These are phyloP conservation scores for Acarapis woodi DNA, from an alignment of 1,140 invertebrate genomes.

Conservation along the genomic window DNA sequence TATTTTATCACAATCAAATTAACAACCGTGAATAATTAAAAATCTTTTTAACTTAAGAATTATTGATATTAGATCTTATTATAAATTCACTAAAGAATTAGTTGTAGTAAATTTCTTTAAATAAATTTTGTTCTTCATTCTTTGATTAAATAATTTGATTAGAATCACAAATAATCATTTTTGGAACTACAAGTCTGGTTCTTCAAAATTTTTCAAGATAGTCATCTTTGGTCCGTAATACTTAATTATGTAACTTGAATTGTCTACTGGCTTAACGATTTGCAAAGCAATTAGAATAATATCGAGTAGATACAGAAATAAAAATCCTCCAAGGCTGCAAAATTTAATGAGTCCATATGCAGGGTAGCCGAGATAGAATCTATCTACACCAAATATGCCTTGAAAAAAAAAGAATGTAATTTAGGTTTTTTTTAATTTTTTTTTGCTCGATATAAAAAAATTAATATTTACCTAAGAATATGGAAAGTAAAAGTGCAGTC, in stretches of 20 bases:
- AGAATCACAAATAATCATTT: no score
- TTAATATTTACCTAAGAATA: slow-evolving; percentile 58
- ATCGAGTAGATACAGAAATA: slow-evolving; percentile 73
- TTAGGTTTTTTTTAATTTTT: background rate
- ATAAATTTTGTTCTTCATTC: no score
- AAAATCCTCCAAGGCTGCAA: slow-evolving; percentile 81
- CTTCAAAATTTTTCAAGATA: no score
- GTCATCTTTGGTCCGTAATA: slow-evolving; percentile 64
- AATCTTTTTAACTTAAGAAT: no score
- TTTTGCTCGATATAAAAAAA: no score
- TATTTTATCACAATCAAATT: no score
- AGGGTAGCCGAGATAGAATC: slow-evolving; percentile 87
- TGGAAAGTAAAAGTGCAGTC: slow-evolving; percentile 61
- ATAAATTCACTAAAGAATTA: no score
- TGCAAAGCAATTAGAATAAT: slow-evolving; percentile 80
- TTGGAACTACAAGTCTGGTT: no score
- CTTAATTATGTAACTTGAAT: slow-evolving; percentile 75
- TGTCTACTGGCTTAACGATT: slow-evolving; percentile 71
- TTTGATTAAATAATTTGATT: no score
- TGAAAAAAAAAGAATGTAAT: background rate
- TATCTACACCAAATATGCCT: slow-evolving; percentile 86
- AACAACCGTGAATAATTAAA: no score
- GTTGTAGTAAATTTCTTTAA: no score
- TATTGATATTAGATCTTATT: no score
- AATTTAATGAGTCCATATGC: slow-evolving; percentile 77